These are phyloP conservation scores for Schizaphis graminum DNA, from an alignment of 2,888 invertebrate genomes.

Conservation along the genomic window DNA sequence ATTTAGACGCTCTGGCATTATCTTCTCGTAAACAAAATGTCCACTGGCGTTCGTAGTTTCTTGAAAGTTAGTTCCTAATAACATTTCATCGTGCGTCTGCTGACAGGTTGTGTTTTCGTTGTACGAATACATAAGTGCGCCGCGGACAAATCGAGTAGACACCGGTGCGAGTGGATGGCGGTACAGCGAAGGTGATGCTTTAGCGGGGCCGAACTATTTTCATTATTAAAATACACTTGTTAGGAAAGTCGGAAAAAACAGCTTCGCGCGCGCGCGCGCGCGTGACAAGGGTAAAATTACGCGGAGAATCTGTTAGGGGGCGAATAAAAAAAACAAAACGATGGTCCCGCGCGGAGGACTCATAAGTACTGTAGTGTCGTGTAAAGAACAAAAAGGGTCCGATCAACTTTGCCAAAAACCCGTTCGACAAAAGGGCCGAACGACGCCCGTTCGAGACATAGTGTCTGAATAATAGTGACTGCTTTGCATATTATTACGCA, in stretches of 20 bases:
- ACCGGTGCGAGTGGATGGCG: not conserved
- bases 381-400: constrained; percentile 54
- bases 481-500: constrained; percentile 48
- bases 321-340: not conserved
- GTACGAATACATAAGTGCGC: not conserved
- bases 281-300: constrained; percentile 46
- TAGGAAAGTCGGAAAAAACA: not conserved
- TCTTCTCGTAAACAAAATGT: not conserved
- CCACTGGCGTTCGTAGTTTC: not conserved
- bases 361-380: not conserved
- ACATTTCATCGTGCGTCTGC: not conserved
- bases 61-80: constrained; percentile 37
- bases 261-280: not conserved
- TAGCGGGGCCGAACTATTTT: constrained; percentile 13
- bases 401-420: constrained; percentile 3
- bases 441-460: not conserved
- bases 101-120: not conserved
- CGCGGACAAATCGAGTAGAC: too few species aligned
- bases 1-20: not conserved
- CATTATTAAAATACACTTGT: constrained; percentile 44
- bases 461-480: constrained; percentile 56
- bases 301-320: not conserved
- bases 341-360: constrained; percentile 1
- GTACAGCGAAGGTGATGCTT: not conserved
- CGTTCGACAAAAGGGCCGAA: constrained; percentile 9